Evolutionary conservation across 2,113 vertebrate species (phyloP).

Genomic region (Symphodus melops): DNA sequence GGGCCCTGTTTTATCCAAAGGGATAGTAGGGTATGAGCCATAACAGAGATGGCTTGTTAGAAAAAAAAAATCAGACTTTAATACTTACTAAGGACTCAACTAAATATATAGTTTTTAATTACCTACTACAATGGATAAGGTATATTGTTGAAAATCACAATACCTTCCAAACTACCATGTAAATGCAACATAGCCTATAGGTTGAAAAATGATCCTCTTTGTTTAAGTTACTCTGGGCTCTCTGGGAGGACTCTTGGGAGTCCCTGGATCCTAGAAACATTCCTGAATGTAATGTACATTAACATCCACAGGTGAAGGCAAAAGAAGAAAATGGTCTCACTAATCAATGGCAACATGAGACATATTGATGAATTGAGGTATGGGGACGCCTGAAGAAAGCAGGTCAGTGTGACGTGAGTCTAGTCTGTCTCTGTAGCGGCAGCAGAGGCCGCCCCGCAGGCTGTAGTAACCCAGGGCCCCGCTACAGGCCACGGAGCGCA

Average conservation of each 20-base stretch:
- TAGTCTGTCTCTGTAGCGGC: constrained; percentile 26
- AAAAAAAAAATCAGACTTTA: not conserved
- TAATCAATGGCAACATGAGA: not conserved
- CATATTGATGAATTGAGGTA: not conserved
- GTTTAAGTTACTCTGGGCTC: not conserved
- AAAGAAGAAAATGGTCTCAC: not conserved
- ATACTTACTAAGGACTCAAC: not conserved
- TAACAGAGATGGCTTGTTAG: not conserved
- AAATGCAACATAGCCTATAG: not conserved
- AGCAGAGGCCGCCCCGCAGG: constrained; percentile 65
- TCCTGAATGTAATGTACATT: not conserved
- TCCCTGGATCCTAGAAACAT: not conserved
- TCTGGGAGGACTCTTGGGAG: not conserved
- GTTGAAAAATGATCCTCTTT: not conserved
- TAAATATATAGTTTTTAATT: not conserved
- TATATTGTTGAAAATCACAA: not conserved
- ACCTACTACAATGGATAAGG: too few species aligned
- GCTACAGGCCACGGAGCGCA: constrained; percentile 56
- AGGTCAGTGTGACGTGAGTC: constrained; percentile 29
- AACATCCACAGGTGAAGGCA: not conserved
- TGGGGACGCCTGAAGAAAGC: not conserved
- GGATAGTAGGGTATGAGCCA: not conserved
- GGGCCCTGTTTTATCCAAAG: too few species aligned
- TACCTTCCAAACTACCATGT: not conserved
- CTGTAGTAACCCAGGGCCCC: constrained; percentile 62